These are phyloP conservation scores for Drosophila kikkawai DNA, from an alignment of 1,140 invertebrate genomes.

Conservation along the genomic window DNA sequence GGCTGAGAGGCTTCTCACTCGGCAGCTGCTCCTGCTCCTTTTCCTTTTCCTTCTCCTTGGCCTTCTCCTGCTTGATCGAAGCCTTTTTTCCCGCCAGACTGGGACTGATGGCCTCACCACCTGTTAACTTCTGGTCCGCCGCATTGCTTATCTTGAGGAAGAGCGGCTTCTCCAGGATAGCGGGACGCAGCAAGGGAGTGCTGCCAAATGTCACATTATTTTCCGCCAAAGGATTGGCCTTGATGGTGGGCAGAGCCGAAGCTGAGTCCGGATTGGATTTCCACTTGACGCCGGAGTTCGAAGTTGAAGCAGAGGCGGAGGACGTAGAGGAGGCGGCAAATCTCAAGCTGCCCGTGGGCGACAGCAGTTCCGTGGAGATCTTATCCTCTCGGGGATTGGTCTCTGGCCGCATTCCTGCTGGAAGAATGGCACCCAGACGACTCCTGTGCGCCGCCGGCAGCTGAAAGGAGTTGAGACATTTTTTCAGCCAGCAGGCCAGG, in stretches of 20 bases:
- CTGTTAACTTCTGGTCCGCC: constrained; percentile 28
- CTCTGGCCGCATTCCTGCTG: constrained; percentile 80
- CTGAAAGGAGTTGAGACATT: constrained; percentile 92
- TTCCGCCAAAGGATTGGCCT: constrained; percentile 78
- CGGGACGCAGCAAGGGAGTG: constrained; percentile 71
- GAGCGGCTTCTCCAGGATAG: constrained; percentile 78
- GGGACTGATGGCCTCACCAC: constrained; percentile 32
- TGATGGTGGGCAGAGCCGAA: constrained; percentile 52
- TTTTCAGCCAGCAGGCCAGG: constrained; percentile 94
- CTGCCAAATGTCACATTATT: constrained; percentile 84
- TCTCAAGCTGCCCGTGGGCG: constrained; percentile 60
- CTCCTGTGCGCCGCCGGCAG: constrained; percentile 89
- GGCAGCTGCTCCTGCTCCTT: constrained; percentile 11
- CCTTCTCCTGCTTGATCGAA: constrained; percentile 53
- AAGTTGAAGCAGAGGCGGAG: constrained; percentile 3
- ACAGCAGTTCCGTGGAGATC: constrained; percentile 48
- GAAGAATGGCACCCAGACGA: constrained; percentile 88
- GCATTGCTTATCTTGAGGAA: constrained; percentile 65
- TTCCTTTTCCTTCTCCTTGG: constrained; percentile 35
- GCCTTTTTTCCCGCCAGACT: constrained; percentile 28
- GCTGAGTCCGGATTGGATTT: constrained; percentile 55
- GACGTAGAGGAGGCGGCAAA: constrained; percentile 24
- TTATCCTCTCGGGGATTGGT: constrained; percentile 54
- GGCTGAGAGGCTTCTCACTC: constrained; percentile 56
- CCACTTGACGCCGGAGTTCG: constrained; percentile 65